Evolutionary conservation across 1,140 invertebrate species (phyloP), one percentile per base, ranked within the genome.

Genomic region (Cyrtorhinus lividipennis): DNA sequence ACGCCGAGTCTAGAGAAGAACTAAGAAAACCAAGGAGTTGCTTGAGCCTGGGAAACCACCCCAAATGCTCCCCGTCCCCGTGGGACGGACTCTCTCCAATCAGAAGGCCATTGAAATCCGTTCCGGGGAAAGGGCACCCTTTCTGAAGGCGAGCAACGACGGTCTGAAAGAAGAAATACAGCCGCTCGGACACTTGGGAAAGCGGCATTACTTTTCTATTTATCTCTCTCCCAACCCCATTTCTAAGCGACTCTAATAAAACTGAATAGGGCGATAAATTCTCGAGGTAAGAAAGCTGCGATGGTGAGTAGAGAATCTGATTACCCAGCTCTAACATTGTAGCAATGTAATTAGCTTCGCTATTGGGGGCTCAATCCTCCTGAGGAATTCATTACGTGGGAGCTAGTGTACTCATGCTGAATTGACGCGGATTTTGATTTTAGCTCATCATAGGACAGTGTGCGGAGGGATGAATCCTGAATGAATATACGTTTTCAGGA

Each of bases 51-150:
- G 30, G 30, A 38, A 8, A 8, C 30, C 5, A 38, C 30, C 30
- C 30, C 15, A 38, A 38, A 15, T 15, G 15, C 15, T 38, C 15
- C 15, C 30, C 20, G 48, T 20, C 20, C 48, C 48, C 48, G 10
- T 53, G 48, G 48, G 48, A 22, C 10, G 20, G 20, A 53, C 12
- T 3, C 10, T 22, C 20, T 53, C 48, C 48, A 53, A 53, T 53
- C 48, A 53, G 48, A 53, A 22, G 48, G 8, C 48, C 48, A 53
- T 53, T 53, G 48, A 53, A 38, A 53, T 53, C 48, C 48, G 48
- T 22, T 53, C 48, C 30, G 5, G 48, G 48, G 10, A 53, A 53
- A 53, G n/a, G n/a, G n/a, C n/a, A n/a, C n/a, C n/a, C n/a, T n/a
- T n/a, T n/a, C n/a, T n/a, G n/a, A n/a, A n/a, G n/a, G n/a, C n/a